Evolutionary conservation across 2,113 vertebrate genomes (phyloP).

Genomic region (Campylorhamphus procurvoides): DNA sequence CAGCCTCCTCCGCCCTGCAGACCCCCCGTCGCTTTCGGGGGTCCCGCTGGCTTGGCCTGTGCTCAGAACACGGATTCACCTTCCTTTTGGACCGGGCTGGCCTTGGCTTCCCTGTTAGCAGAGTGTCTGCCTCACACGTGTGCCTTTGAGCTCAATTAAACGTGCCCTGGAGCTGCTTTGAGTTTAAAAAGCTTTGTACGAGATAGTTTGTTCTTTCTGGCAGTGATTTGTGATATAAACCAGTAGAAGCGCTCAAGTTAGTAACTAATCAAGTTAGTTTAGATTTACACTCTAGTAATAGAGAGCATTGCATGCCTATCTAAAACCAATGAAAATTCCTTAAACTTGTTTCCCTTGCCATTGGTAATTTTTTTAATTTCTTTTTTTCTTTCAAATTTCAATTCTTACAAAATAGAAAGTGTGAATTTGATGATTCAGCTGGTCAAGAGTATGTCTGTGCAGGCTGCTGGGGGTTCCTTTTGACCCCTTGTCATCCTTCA

Average conservation of each 20-base stretch:
- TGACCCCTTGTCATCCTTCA: not conserved
- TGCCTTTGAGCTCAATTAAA: not conserved
- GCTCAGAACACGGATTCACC: not conserved
- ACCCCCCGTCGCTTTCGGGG: rapidly evolving
- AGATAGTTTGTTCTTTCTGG: not conserved
- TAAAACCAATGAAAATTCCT: not conserved
- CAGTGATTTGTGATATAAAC: not conserved
- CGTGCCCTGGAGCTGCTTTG: not conserved
- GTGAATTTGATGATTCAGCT: not conserved
- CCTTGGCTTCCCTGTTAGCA: not conserved
- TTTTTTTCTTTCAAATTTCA: not conserved
- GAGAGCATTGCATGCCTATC: not conserved
- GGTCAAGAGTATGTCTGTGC: not conserved
- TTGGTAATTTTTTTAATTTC: not conserved
- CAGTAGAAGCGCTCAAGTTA: not conserved
- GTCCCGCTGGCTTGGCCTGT: not conserved
- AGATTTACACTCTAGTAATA: not conserved
- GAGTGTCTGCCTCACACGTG: not conserved
- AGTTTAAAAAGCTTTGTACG: not conserved
- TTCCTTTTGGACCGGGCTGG: rapidly evolving
- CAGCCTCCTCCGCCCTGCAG: not conserved
- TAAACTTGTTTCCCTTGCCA: not conserved
- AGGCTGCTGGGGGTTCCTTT: not conserved
- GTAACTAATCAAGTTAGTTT: not conserved
- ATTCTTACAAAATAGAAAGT: not conserved